Conservation (phyloP, 2,888 invertebrate genomes). For the Eristalis intricaria region DNA sequence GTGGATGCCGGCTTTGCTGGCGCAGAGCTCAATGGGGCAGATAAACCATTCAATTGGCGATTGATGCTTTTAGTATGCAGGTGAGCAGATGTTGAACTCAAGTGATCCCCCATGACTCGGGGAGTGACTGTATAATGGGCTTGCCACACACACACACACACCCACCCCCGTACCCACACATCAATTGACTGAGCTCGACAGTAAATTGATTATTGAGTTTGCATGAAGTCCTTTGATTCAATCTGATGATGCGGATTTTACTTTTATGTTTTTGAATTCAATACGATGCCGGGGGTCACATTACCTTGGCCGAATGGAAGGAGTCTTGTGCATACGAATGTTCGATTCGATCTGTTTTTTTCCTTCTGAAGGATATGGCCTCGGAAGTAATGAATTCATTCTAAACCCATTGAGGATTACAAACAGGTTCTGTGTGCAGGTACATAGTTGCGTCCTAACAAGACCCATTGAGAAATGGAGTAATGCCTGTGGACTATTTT, state of each 20-base stretch:
- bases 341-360: background rate
- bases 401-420: background rate
- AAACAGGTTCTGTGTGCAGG: background rate
- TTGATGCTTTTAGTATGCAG: conserved; percentile 65
- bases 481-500: background rate
- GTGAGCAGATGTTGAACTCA: conserved; percentile 50
- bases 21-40: conserved; percentile 48
- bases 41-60: conserved; percentile 66
- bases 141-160: too few species aligned
- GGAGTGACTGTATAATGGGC: background rate
- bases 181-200: conserved; percentile 29
- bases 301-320: background rate
- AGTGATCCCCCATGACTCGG: conserved; percentile 33
- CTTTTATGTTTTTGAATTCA: conserved; percentile 39
- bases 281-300: conserved; percentile 16
- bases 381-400: background rate
- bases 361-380: background rate
- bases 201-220: conserved; percentile 38
- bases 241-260: conserved; percentile 15
- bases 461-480: background rate
- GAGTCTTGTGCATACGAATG: background rate
- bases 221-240: conserved; percentile 12
- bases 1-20: background rate
- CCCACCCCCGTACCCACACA: background rate
- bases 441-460: background rate